A percentile compares a stretch with the other conserved stretches of the same genome.
Evolutionary conservation across 2,888 invertebrate genomes (phyloP).

Genomic region (Dioctria linearis): DNA sequence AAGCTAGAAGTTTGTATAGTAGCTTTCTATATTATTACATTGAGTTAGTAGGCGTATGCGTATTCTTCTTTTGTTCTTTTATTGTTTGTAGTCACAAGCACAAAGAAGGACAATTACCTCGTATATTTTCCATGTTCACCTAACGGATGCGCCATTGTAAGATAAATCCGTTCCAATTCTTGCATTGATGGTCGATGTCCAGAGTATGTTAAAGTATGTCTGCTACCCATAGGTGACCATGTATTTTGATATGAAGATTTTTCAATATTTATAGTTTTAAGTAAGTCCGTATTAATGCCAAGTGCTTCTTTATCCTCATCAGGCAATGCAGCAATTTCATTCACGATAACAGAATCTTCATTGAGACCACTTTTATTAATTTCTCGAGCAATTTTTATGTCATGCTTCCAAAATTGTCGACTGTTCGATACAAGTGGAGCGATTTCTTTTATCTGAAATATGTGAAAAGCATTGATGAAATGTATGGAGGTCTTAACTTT

Average conservation of each 20-base stretch:
- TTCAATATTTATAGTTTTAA: conserved; percentile 61
- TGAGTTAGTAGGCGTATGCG: too few species aligned
- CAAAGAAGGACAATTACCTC: conserved; percentile 1
- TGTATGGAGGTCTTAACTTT: too few species aligned
- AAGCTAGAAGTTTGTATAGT: too few species aligned
- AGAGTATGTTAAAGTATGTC: conserved; percentile 38
- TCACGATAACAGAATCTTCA: conserved; percentile 66
- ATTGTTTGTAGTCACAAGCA: too few species aligned
- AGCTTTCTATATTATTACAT: too few species aligned
- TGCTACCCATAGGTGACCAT: conserved; percentile 67
- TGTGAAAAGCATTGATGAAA: neutral
- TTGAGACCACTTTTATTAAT: conserved; percentile 72
- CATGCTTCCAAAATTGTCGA: conserved; percentile 76
- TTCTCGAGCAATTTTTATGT: conserved; percentile 75
- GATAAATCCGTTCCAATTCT: conserved; percentile 64
- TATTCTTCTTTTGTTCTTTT: too few species aligned
- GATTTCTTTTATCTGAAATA: conserved; percentile 75
- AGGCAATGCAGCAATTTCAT: conserved; percentile 66
- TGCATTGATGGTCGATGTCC: conserved; percentile 64
- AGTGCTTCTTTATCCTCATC: conserved; percentile 63
- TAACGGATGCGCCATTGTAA: conserved; percentile 59
- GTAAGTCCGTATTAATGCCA: conserved; percentile 61
- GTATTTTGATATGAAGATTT: conserved; percentile 66
- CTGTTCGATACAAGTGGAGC: conserved; percentile 73
- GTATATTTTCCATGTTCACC: conserved; percentile 55